phyloP scores from a whole-genome alignment of 2,113 vertebrate species.

The Stegostoma tigrinum region DNA sequence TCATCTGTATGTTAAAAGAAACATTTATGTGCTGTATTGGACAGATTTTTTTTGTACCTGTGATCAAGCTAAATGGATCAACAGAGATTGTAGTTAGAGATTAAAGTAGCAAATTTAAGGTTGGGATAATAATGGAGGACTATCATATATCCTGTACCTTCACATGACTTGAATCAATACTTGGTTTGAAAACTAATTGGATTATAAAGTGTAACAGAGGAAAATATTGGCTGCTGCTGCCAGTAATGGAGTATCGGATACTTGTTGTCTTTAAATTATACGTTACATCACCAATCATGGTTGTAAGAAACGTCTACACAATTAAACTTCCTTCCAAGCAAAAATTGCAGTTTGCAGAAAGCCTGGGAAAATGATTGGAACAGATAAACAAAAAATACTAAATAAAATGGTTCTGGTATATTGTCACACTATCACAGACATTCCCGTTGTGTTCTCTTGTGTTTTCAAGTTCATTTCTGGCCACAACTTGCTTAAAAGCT shows the following conservation, averaged over 20 bases:
- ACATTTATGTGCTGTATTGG: background rate
- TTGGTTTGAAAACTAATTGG: background rate
- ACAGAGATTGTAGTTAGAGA: background rate
- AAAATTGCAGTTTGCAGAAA: background rate
- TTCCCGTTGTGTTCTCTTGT: background rate
- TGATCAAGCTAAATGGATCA: background rate
- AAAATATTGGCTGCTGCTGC: background rate
- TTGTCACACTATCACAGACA: background rate
- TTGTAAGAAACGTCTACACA: background rate
- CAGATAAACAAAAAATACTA: background rate
- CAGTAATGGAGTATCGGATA: background rate
- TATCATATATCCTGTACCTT: slow-evolving; percentile 12
- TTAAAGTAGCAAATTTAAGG: background rate
- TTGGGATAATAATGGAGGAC: background rate
- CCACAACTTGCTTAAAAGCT: background rate
- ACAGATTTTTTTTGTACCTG: background rate
- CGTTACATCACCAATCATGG: background rate
- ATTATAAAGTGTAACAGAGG: background rate
- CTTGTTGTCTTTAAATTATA: background rate
- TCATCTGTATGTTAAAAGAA: background rate
- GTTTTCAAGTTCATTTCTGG: background rate
- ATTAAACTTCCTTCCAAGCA: background rate
- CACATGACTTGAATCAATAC: background rate
- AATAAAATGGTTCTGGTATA: background rate
- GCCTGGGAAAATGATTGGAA: background rate